A percentile compares a stretch with the other conserved stretches of the same genome.
These are phyloP conservation scores for Pseudomyrmex dendroicus DNA, from an alignment of 1,140 invertebrate genomes.

Conservation along the genomic window DNA sequence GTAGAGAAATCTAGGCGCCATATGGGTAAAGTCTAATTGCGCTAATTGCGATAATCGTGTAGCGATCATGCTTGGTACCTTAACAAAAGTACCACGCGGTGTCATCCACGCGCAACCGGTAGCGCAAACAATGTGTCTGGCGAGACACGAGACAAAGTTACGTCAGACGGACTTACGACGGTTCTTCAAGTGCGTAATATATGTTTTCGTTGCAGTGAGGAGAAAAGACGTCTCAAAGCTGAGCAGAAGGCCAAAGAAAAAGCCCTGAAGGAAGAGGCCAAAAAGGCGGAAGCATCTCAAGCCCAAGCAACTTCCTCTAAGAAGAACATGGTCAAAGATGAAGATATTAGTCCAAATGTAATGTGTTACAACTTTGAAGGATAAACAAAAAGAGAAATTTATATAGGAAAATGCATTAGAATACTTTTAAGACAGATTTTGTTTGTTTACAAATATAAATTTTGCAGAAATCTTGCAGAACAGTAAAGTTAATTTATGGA, in stretches of 20 bases:
- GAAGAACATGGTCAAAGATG: constrained; percentile 86
- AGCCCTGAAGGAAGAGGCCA: constrained; percentile 90
- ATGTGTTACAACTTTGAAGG: constrained; percentile 28
- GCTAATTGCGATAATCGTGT: background rate
- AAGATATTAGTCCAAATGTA: constrained; percentile 96
- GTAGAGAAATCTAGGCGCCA: background rate
- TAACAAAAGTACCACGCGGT: constrained; percentile 72
- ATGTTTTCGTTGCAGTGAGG: constrained; percentile 90
- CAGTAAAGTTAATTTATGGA: background rate
- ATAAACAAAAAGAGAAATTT: background rate
- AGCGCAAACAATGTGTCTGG: constrained; percentile 40
- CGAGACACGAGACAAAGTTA: constrained; percentile 65
- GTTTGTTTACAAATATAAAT: too few relatives aligned
- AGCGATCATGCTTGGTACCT: constrained; percentile 72
- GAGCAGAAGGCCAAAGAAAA: constrained; percentile 98
- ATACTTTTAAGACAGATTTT: too few relatives aligned
- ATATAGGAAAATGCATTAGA: background rate
- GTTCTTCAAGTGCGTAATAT: constrained; percentile 69
- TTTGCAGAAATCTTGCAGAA: background rate
- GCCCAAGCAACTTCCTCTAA: constrained; percentile 71
- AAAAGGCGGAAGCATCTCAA: constrained; percentile 79
- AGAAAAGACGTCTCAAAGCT: constrained; percentile 95
- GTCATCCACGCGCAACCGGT: constrained; percentile 59
- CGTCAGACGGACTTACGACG: constrained; percentile 73
- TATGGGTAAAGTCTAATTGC: constrained; percentile 18